A percentile compares a stretch with the other conserved stretches of the same genome.
These are phyloP conservation scores for Trichonephila clavipes DNA, from an alignment of 1,140 invertebrate genomes.

Conservation along the genomic window DNA sequence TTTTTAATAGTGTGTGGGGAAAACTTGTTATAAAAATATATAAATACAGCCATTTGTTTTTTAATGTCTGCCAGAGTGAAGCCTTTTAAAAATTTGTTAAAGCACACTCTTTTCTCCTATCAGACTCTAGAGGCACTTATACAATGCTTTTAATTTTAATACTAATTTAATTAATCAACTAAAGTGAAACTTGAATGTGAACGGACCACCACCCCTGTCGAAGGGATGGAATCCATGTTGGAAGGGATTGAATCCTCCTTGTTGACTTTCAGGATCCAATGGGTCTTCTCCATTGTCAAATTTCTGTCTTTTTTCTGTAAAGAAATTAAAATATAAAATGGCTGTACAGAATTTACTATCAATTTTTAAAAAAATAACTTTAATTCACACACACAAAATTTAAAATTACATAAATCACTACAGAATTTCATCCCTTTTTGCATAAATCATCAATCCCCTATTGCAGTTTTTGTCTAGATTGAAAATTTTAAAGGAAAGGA, in stretches of 20 bases:
- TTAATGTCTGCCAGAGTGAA: not conserved
- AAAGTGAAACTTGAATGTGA: constrained; percentile 78
- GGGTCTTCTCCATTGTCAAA: constrained; percentile 98
- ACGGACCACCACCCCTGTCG: constrained; percentile 74
- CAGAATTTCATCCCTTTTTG: too few species aligned
- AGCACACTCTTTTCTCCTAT: not conserved
- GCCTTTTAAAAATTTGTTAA: not conserved
- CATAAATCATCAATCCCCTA: too few species aligned
- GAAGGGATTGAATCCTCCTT: constrained; percentile 88
- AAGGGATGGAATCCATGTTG: constrained; percentile 77
- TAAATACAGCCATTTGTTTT: not conserved
- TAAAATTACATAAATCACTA: too few species aligned
- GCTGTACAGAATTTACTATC: not conserved
- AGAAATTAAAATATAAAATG: constrained; percentile 28
- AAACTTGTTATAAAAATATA: not conserved
- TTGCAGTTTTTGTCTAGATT: too few species aligned
- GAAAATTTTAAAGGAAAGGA: too few species aligned
- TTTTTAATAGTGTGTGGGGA: not conserved
- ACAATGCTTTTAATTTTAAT: constrained; percentile 5
- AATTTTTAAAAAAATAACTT: too few species aligned
- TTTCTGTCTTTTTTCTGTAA: constrained; percentile 93
- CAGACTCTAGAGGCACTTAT: constrained; percentile 57
- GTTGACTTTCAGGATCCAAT: constrained; percentile 93
- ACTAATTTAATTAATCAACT: constrained; percentile 72
- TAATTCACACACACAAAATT: too few species aligned